Conservation (phyloP, 2,113 vertebrate genomes). For the Corynorhinus townsendii region DNA sequence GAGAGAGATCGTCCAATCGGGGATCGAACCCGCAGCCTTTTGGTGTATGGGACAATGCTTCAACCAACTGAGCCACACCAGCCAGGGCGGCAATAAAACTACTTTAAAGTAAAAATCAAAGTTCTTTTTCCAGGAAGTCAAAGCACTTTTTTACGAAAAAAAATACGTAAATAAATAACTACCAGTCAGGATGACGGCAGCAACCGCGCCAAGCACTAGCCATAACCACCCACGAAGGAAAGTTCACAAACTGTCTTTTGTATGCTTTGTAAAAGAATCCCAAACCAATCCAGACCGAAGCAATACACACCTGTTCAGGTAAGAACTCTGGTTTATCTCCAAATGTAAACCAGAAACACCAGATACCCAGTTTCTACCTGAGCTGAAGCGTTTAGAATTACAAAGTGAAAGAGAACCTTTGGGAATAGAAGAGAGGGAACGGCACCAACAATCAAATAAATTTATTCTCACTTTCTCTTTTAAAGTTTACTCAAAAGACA, state of each 20-base stretch:
- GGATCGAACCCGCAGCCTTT: background rate
- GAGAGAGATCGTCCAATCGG: background rate
- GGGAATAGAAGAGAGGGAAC: background rate
- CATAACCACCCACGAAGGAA: background rate
- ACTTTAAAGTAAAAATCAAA: slow-evolving; percentile 31
- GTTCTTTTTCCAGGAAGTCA: slow-evolving; percentile 56
- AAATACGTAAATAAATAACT: slow-evolving; percentile 56
- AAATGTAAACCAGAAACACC: slow-evolving; percentile 33
- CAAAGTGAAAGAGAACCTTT: slow-evolving; percentile 29
- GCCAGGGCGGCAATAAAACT: background rate
- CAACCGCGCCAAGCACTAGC: background rate
- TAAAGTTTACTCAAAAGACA: background rate
- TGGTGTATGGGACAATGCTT: background rate
- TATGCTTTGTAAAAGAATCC: slow-evolving; percentile 52
- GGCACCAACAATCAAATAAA: background rate
- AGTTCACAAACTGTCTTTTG: background rate
- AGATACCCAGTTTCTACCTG: background rate
- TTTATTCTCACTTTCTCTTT: background rate
- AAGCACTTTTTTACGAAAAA: slow-evolving; percentile 46
- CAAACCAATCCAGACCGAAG: background rate
- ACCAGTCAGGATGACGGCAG: background rate
- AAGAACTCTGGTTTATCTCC: slow-evolving; percentile 46
- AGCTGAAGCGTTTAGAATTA: slow-evolving; percentile 25
- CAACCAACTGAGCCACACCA: background rate
- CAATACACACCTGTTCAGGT: slow-evolving; percentile 15